Evolutionary conservation across 2,113 vertebrate genomes (phyloP).

Genomic region (Larimichthys crocea): DNA sequence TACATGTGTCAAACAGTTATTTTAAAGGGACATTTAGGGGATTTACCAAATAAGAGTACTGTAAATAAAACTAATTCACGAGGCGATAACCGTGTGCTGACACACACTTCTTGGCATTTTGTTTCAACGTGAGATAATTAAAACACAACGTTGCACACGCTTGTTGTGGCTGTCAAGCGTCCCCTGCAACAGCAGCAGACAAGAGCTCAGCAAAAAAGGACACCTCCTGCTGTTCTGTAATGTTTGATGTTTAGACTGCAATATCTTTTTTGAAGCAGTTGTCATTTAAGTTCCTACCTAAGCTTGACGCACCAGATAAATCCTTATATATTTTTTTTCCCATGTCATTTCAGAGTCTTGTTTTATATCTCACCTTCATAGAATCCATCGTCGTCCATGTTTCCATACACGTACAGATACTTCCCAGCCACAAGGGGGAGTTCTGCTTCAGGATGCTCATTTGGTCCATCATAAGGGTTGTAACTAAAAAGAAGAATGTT

Average conservation of each 20-base stretch:
- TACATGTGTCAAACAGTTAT: neutral
- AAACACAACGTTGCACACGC: slow-evolving; percentile 7
- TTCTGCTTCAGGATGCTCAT: slow-evolving; percentile 97
- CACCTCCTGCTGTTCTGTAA: neutral
- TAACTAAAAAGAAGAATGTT: slow-evolving; percentile 83
- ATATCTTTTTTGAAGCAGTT: slow-evolving; percentile 1
- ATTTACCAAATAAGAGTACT: neutral
- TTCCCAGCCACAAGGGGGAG: slow-evolving; percentile 97
- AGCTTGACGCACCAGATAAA: neutral
- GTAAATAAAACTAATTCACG: neutral
- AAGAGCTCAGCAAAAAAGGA: slow-evolving; percentile 18
- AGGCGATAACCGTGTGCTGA: slow-evolving; percentile 5
- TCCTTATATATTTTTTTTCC: neutral
- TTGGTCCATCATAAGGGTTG: slow-evolving; percentile 98
- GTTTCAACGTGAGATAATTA: slow-evolving; percentile 34
- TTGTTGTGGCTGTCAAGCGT: slow-evolving; percentile 38
- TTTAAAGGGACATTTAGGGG: neutral
- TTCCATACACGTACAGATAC: slow-evolving; percentile 97
- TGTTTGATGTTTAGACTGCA: neutral
- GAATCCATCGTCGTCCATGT: slow-evolving; percentile 99
- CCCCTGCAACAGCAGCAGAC: slow-evolving; percentile 23
- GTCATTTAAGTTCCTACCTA: neutral
- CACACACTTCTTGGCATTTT: slow-evolving; percentile 11
- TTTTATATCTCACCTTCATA: slow-evolving; percentile 89
- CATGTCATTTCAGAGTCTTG: neutral